Evolutionary conservation across 1,140 invertebrate genomes (phyloP).

Genomic region (Bombyx mori): ASM3026992v2 NC_085113.1:611501-612000

Average conservation of each 20-base stretch:
- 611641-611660: constrained; percentile 26
- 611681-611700: constrained; percentile 27
- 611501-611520: too few species aligned
- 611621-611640: constrained; percentile 29
- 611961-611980: constrained; percentile 19
- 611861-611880: constrained; percentile 5
- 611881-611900: background rate
- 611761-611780: background rate
- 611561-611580: constrained; percentile 15
- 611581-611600: constrained; percentile 25
- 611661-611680: constrained; percentile 28
- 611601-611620: constrained; percentile 34
- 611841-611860: constrained; percentile 5
- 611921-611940: constrained; percentile 30
- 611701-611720: constrained; percentile 15
- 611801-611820: background rate
- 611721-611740: constrained; percentile 4
- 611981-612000: constrained; percentile 15
- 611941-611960: constrained; percentile 31
- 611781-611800: background rate
- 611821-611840: constrained; percentile 2
- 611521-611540: too few species aligned
- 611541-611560: background rate
- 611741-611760: constrained; percentile 1
- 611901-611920: background rate